These are phyloP conservation scores for Allophyes oxyacanthae DNA, from an alignment of 2,888 invertebrate species.

Conservation along the genomic window DNA sequence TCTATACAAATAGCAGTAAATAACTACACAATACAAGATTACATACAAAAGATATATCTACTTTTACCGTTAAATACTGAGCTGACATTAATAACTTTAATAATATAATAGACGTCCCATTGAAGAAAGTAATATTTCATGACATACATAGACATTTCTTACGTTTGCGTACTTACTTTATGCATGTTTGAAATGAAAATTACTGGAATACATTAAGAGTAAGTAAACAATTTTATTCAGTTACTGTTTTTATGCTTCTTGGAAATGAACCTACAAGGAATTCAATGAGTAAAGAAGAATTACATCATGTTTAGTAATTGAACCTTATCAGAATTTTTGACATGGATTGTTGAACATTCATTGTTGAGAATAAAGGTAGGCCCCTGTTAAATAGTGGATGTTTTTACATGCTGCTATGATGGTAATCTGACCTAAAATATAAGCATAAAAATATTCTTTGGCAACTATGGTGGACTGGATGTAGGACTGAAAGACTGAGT, in stretches of 20 bases:
- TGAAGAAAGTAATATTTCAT: slow-evolving; percentile 22
- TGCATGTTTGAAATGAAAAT: slow-evolving; percentile 20
- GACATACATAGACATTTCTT: slow-evolving; percentile 4
- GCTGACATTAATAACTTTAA: slow-evolving; percentile 3
- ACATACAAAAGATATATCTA: slow-evolving; percentile 4
- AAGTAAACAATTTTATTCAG: slow-evolving; percentile 4
- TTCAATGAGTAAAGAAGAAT: background rate
- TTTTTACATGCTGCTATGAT: too few species aligned
- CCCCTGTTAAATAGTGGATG: too few species aligned
- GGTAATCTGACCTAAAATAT: too few species aligned
- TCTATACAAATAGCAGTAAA: too few species aligned
- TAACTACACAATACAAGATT: slow-evolving; percentile 6
- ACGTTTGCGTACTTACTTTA: too few species aligned
- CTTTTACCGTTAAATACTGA: background rate
- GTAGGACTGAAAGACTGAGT: too few species aligned
- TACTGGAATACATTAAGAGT: slow-evolving; percentile 14
- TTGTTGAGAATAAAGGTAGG: too few species aligned
- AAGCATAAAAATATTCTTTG: too few species aligned
- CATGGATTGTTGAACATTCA: too few species aligned
- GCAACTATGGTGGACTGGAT: too few species aligned
- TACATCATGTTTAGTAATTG: background rate
- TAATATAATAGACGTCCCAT: too few species aligned
- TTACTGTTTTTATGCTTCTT: slow-evolving; percentile 9
- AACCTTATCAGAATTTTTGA: too few species aligned
- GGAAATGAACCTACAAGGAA: slow-evolving; percentile 7